Percentiles rank a stretch among this genome's conserved stretches.
phyloP scores from a whole-genome alignment of 2,888 invertebrate species.

The Cantharis rustica region DNA sequence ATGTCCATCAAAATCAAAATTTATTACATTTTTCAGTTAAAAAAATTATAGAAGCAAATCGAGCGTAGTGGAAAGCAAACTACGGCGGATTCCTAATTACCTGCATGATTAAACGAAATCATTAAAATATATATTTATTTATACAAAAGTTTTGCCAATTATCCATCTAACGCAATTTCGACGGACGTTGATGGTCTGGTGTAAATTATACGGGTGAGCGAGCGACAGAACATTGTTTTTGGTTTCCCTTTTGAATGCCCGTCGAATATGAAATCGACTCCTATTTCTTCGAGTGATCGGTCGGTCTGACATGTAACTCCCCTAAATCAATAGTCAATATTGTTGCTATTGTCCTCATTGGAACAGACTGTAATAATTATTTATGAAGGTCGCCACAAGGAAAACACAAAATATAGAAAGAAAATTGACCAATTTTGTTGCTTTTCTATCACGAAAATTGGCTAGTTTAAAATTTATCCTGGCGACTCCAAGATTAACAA shows the following conservation, averaged over 20 bases:
- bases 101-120: background rate
- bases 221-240: background rate
- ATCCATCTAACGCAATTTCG: background rate
- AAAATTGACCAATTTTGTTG: background rate
- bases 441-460: background rate
- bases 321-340: background rate
- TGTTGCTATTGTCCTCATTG: background rate
- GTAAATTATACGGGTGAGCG: too few relatives aligned
- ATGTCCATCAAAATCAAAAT: background rate
- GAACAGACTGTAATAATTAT: background rate
- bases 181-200: too few relatives aligned
- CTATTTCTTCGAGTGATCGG: background rate
- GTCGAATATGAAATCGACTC: background rate
- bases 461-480: background rate
- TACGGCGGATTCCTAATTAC: background rate
- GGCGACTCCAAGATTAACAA: background rate
- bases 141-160: too few relatives aligned
- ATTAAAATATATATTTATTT: too few relatives aligned
- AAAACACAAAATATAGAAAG: background rate
- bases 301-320: background rate
- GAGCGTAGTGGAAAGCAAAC: background rate
- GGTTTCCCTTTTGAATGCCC: background rate
- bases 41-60: background rate
- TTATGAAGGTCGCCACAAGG: background rate
- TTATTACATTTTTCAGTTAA: background rate